A percentile compares a stretch with the other conserved stretches of the same genome.
Conservation (phyloP, 2,888 invertebrate species). For the Megalurothrips usitatus region DNA sequence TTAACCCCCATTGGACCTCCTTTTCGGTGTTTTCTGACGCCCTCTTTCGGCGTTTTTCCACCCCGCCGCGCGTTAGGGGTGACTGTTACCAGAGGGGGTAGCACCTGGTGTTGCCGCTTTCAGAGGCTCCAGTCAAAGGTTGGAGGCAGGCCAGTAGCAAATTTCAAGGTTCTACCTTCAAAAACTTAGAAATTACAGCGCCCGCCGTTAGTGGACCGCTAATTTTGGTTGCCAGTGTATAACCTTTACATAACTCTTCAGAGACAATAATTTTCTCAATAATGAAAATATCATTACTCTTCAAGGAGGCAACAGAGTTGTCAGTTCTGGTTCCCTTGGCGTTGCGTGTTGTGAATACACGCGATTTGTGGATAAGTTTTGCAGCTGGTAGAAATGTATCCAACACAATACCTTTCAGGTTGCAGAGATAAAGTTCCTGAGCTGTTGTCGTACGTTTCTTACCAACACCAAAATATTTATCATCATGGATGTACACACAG, state of each 20-base stretch:
- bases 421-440: neutral
- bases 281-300: neutral
- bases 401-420: neutral
- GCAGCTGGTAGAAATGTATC: neutral
- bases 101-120: too few relatives aligned
- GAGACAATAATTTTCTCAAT: neutral
- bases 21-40: too few relatives aligned
- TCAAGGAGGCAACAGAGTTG: neutral
- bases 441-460: neutral
- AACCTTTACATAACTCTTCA: neutral
- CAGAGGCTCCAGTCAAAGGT: too few relatives aligned
- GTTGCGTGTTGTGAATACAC: neutral
- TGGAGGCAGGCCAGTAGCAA: too few relatives aligned
- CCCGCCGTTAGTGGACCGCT: too few relatives aligned
- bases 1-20: too few relatives aligned
- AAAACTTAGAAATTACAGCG: too few relatives aligned
- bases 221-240: too few relatives aligned
- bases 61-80: too few relatives aligned
- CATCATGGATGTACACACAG: neutral
- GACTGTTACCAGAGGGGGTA: too few relatives aligned
- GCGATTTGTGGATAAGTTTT: neutral
- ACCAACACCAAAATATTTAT: neutral
- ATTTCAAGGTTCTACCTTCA: too few relatives aligned
- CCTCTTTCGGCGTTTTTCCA: too few relatives aligned
- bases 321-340: neutral